phyloP scores from a whole-genome alignment of 2,113 vertebrate species.

The Scatophagus argus region DNA sequence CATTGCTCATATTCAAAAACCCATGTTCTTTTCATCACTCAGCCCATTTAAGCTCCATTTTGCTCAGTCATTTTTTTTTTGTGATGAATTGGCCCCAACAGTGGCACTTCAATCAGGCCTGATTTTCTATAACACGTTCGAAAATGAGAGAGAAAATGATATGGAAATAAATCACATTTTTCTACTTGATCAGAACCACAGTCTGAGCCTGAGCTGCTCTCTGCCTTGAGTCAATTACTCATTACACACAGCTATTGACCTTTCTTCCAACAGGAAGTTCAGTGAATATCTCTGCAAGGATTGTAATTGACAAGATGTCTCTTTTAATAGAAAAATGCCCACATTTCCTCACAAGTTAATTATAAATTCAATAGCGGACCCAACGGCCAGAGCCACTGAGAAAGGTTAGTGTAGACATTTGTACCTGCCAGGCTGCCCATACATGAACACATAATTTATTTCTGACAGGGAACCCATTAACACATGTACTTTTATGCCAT shows the following conservation, averaged over 20 bases:
- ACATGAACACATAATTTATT: conserved; percentile 74
- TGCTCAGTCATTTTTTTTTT: conserved; percentile 72
- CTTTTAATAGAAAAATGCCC: conserved; percentile 87
- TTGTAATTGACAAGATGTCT: conserved; percentile 89
- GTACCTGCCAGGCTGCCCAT: conserved; percentile 76
- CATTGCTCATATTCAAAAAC: conserved; percentile 79
- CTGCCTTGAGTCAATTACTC: conserved; percentile 87
- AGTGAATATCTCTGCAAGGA: conserved; percentile 84
- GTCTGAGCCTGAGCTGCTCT: conserved; percentile 76
- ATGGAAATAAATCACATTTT: conserved; percentile 86
- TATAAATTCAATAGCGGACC: conserved; percentile 83
- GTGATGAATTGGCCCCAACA: conserved; percentile 82
- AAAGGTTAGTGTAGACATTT: conserved; percentile 84
- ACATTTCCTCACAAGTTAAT: conserved; percentile 85
- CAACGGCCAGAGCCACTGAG: conserved; percentile 67
- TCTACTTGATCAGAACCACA: conserved; percentile 83
- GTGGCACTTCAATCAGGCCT: conserved; percentile 79
- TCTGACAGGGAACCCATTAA: conserved; percentile 65
- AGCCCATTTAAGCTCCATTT: conserved; percentile 83
- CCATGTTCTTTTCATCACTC: conserved; percentile 81
- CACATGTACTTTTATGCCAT: conserved; percentile 62
- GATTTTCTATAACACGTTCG: conserved; percentile 76
- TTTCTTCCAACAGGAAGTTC: conserved; percentile 87
- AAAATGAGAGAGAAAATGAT: conserved; percentile 83
- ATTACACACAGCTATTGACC: conserved; percentile 88